Evolutionary conservation across 1,140 invertebrate genomes (phyloP).

Genomic region (Reticulitermes speratus): DNA sequence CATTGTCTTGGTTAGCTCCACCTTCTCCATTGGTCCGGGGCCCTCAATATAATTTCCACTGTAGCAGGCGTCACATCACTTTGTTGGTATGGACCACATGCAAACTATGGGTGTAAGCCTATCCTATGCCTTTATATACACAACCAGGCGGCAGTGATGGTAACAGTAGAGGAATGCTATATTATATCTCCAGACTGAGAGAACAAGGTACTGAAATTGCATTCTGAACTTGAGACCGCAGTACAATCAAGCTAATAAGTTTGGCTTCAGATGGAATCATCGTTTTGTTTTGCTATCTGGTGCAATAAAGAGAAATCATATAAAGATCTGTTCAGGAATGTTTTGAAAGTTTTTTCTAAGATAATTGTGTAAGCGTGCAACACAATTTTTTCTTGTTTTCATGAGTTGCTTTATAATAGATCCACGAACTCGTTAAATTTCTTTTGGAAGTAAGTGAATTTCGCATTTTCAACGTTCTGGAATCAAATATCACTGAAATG

Average conservation of each 20-base stretch:
- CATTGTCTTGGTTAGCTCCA: conserved; percentile 9
- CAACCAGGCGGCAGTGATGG: not conserved
- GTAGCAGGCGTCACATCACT: not conserved
- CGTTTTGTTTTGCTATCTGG: not conserved
- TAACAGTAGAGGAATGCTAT: not conserved
- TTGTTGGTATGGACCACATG: not conserved
- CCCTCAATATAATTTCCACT: not conserved
- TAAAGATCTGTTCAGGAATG: not conserved
- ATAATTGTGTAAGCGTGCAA: not conserved
- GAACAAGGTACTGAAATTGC: conserved; percentile 6
- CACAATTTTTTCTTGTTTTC: not conserved
- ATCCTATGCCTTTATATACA: not conserved
- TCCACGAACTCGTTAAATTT: too few relatives aligned
- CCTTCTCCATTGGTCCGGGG: not conserved
- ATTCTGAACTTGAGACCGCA: not conserved
- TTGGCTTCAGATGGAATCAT: not conserved
- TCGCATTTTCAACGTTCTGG: too few relatives aligned
- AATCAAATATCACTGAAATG: too few relatives aligned
- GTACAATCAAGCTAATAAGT: conserved; percentile 13
- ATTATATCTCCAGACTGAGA: not conserved
- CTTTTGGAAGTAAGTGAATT: too few relatives aligned
- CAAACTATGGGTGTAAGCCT: conserved; percentile 2
- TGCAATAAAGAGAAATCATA: not conserved
- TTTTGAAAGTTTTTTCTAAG: not conserved
- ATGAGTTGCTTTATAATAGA: not conserved